Conservation (phyloP, 2,797 vertebrate species). For the Chaetodon trifasciatus region DNA sequence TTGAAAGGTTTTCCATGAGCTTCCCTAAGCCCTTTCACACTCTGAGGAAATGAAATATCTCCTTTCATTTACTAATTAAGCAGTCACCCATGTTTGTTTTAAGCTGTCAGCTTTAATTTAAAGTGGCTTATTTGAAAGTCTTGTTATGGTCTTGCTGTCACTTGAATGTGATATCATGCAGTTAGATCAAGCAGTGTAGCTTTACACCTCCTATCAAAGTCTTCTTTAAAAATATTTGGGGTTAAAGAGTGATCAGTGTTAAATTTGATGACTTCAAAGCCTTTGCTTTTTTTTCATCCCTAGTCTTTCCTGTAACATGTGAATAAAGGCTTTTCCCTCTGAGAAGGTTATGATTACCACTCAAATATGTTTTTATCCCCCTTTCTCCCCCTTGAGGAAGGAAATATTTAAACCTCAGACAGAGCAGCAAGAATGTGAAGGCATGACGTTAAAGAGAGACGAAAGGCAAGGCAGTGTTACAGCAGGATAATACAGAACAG, state of each 20-base stretch:
- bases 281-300: constrained; percentile 21
- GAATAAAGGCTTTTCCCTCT: constrained; percentile 79
- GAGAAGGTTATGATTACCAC: constrained; percentile 84
- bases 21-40: constrained; percentile 78
- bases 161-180: constrained; percentile 80
- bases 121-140: constrained; percentile 85
- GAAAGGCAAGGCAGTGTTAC: constrained; percentile 82
- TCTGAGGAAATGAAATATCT: constrained; percentile 85
- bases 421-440: constrained; percentile 70
- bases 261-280: constrained; percentile 85
- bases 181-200: constrained; percentile 82
- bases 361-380: constrained; percentile 79
- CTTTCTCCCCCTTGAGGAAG: constrained; percentile 78
- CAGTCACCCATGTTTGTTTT: constrained; percentile 86
- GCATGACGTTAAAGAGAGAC: constrained; percentile 84
- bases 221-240: constrained; percentile 84
- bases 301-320: constrained; percentile 68
- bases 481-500: constrained; percentile 91
- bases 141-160: constrained; percentile 85
- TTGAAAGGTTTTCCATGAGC: constrained; percentile 74
- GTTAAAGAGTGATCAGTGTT: constrained; percentile 87
- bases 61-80: constrained; percentile 87
- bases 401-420: constrained; percentile 83
- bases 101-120: constrained; percentile 87
- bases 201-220: constrained; percentile 85